Conservation (phyloP, 2,113 vertebrate species). For the Microcebus lehilahytsara region DNA sequence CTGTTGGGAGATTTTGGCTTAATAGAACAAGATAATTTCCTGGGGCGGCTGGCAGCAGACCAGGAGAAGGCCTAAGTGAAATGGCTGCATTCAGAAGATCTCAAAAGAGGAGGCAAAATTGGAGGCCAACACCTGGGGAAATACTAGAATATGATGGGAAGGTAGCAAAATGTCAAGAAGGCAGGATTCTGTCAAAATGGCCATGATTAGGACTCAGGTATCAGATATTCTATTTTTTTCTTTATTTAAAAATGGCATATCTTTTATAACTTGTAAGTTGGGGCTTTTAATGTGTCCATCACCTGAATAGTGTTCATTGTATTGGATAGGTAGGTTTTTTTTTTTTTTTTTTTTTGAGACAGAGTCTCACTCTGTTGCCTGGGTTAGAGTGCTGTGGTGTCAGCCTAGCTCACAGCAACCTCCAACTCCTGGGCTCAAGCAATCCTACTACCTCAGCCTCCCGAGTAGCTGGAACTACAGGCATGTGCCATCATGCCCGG, state of each 20-base stretch:
- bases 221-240: background rate
- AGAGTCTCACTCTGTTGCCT: too few relatives aligned
- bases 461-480: too few relatives aligned
- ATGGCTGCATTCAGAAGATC: background rate
- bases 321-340: rapidly evolving
- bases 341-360: too few relatives aligned
- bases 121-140: background rate
- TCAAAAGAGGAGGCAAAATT: rapidly evolving
- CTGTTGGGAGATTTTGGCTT: background rate
- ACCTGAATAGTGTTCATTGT: too few relatives aligned
- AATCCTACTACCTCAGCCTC: too few relatives aligned
- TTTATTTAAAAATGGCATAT: background rate
- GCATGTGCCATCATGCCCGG: too few relatives aligned
- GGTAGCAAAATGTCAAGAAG: background rate
- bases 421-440: too few relatives aligned
- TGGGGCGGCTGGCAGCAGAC: background rate
- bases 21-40: background rate
- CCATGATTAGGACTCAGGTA: background rate
- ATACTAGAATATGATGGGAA: background rate
- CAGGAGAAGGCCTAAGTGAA: background rate
- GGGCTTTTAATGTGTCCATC: too few relatives aligned
- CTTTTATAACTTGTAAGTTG: too few relatives aligned
- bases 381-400: too few relatives aligned
- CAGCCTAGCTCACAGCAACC: too few relatives aligned
- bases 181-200: background rate